These are phyloP conservation scores for Rhodinocichla rosea DNA, from an alignment of 2,113 vertebrate genomes.

Conservation along the genomic window DNA sequence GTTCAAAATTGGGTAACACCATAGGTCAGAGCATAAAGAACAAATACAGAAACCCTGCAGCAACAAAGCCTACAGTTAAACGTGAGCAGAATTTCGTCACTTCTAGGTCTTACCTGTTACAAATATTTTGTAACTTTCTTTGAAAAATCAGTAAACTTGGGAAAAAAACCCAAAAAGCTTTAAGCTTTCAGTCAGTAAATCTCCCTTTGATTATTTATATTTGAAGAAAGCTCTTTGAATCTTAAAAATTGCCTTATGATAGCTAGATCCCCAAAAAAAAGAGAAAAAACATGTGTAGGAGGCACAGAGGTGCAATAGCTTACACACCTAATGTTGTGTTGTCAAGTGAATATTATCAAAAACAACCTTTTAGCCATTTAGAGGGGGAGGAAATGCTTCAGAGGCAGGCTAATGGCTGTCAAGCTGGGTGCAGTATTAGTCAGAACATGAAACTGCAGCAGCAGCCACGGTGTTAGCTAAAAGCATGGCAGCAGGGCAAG, in stretches of 20 bases:
- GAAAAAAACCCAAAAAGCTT: not conserved
- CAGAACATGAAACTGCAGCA: not conserved
- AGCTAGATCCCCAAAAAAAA: not conserved
- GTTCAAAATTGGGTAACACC: not conserved
- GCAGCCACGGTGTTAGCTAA: not conserved
- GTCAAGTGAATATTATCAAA: slow-evolving; percentile 17
- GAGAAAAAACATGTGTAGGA: not conserved
- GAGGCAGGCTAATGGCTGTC: slow-evolving; percentile 7
- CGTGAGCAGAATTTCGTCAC: not conserved
- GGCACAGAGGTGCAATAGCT: not conserved
- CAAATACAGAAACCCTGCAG: not conserved
- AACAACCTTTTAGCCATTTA: slow-evolving; percentile 14
- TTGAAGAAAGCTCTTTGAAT: not conserved
- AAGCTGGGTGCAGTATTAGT: not conserved
- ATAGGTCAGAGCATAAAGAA: not conserved
- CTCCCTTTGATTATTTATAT: not conserved
- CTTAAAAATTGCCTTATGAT: slow-evolving; percentile 13
- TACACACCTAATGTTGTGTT: not conserved
- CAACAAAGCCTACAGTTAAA: not conserved
- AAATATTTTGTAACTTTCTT: not conserved
- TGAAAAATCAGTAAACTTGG: not conserved
- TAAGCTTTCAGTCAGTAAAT: not conserved
- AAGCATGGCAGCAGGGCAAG: not conserved
- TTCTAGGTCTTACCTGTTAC: not conserved
- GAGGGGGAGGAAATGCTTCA: not conserved